phyloP scores from a whole-genome alignment of 2,888 invertebrate species.

The Chloroclysta siterata region DNA sequence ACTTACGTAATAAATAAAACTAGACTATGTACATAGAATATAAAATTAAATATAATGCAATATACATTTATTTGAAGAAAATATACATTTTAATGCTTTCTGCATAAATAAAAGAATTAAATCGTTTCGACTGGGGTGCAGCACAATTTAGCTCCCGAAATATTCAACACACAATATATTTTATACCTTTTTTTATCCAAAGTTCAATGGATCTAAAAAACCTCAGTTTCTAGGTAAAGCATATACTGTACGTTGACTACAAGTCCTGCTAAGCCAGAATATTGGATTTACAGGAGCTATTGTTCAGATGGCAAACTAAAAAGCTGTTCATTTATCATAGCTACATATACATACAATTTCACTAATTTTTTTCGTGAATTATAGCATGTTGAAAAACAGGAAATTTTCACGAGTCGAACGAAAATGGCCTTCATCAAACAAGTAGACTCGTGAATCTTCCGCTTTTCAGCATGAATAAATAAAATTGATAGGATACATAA shows the following conservation, averaged over 20 bases:
- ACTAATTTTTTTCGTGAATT: neutral
- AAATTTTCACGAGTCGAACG: neutral
- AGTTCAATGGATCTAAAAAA: neutral
- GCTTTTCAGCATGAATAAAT: neutral
- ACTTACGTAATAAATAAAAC: slow-evolving; percentile 57
- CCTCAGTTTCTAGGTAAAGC: neutral
- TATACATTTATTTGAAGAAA: slow-evolving; percentile 18
- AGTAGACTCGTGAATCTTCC: neutral
- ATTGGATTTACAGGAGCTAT: neutral
- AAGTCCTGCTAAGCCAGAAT: too few relatives aligned
- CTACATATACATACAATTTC: slow-evolving; percentile 3
- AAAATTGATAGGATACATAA: neutral
- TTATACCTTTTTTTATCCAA: neutral
- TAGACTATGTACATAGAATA: slow-evolving; percentile 60
- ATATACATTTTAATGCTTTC: slow-evolving; percentile 19
- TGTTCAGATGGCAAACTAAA: neutral
- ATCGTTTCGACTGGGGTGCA: neutral
- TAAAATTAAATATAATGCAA: slow-evolving; percentile 37
- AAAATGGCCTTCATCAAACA: neutral
- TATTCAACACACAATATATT: too few relatives aligned
- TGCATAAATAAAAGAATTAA: slow-evolving; percentile 11
- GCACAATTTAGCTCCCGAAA: too few relatives aligned
- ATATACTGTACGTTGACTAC: too few relatives aligned
- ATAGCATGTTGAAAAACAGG: neutral
- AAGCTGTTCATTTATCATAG: neutral